Evolutionary conservation across 2,888 invertebrate genomes (phyloP), one percentile per base, ranked within the genome.

Genomic region (Mesorhabditis belari): DNA sequence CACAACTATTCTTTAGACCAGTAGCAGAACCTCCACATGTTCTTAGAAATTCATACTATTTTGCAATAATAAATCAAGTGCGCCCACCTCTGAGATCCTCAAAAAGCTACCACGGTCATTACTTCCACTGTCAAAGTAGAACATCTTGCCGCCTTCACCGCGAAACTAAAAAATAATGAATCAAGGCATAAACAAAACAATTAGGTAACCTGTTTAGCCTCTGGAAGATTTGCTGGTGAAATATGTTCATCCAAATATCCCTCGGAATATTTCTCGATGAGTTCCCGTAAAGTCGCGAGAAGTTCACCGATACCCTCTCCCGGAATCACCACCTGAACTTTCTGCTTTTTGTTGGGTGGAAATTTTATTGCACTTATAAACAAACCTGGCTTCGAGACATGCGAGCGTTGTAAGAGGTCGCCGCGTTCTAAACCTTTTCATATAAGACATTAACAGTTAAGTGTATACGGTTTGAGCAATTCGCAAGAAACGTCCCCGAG

Each of bases 271-370:
- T 93, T 92, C 83, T 92, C 92, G 73, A 95, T 86, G 76, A 94
- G 87, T 85, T 95, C 95, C 78, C 94, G 94, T 79, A 98, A 87
- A 70, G 94, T 92, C 85, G 96, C 94, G 79, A 95, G 88, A 85
- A 98, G 93, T 85, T 96, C 95, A 81, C 94, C 93, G 91, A 96
- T 93, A 78, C 96, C 96, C 85, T 95, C 94, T 73, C 95, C 95
- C 66, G 96, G 96, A 85, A 96, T 90, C 81, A 94, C 95, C 80
- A 94, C 90, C 85, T 91, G 91, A 55, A 83, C 90, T n/a, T n/a
- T n/a, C n/a, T n/a, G n/a, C n/a, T n/a, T n/a, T n/a, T n/a, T n/a
- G n/a, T n/a, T n/a, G n/a, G n/a, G n/a, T n/a, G n/a, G n/a, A n/a
- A n/a, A n/a, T n/a, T n/a, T n/a, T n/a, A n/a, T n/a, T n/a, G n/a